Evolutionary conservation across 2,888 invertebrate species (phyloP), one percentile per base, ranked within the genome.

Genomic region (Allophyes oxyacanthae): DNA sequence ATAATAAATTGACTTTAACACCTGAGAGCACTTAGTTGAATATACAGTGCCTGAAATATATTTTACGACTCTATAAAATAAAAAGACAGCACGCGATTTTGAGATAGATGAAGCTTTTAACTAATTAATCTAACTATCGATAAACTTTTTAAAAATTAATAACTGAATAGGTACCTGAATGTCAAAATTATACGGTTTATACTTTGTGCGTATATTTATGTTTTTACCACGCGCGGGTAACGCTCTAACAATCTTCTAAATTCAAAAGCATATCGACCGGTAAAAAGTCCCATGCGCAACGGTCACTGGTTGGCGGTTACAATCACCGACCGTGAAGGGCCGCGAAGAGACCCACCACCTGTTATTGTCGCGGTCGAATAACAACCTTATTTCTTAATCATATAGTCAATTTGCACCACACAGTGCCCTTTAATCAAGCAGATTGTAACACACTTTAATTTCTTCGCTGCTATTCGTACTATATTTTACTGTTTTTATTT

Each of bases 261-360:
- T 75, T 68, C 64, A 75, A 69, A 77, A 69, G 75, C 75, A 75
- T 76, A 77, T 70, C 61, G 72, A 68, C 73, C 75, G 62, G 77
- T 77, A 79, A 77, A 79, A 79, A 74, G 68, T 71, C 48, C 53
- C 62, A 59, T 57, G 78, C 69, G 74, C 86, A 88, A 87, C 91
- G 87, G 90, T 86, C 85, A 78, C 63, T 76, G 36, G 77, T 78
- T 78, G 86, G 82, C 92, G 89, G 92, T 91, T 92, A 83, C 63
- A 81, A 61, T 67, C 90, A 90, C 73, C 63, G 57, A 88, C 81
- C 92, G 92, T 92, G 90, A 92, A 91, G 81, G 57, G 88, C 81
- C 92, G 92, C 91, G 90, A 92, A 91, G 81, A 78, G 76, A 78
- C 59, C 54, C 34, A 57, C 74, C 90, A 90, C 86, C 90, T 90